Evolutionary conservation across 2,113 vertebrate genomes (phyloP).

Genomic region (Syngnathoides biaculeatus): DNA sequence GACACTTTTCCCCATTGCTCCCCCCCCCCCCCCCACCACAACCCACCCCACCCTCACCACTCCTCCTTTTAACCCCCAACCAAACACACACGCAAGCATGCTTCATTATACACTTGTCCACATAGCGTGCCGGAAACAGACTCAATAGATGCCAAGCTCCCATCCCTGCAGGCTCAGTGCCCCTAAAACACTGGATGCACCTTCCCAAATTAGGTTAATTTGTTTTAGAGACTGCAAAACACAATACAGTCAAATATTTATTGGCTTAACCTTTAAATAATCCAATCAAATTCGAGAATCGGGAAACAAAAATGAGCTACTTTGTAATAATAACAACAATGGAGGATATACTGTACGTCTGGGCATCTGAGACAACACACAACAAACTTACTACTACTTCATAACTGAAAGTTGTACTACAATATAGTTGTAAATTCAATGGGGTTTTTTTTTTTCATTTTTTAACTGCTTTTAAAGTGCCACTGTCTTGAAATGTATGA

Average conservation of each 20-base stretch:
- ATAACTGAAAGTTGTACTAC: neutral
- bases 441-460: no score
- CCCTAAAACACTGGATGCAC: conserved; percentile 61
- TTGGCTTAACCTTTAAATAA: neutral
- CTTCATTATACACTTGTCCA: conserved; percentile 70
- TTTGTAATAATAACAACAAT: neutral
- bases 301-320: neutral
- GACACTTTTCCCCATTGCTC: conserved; percentile 24
- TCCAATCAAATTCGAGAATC: neutral
- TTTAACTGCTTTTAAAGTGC: no score
- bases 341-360: neutral
- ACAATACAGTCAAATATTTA: conserved; percentile 22
- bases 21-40: conserved; percentile 28
- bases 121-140: conserved; percentile 71
- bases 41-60: conserved; percentile 23
- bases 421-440: neutral
- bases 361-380: neutral
- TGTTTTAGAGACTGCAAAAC: conserved; percentile 42
- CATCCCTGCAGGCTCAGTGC: conserved; percentile 57
- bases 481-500: no score
- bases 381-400: neutral
- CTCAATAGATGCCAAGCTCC: conserved; percentile 62
- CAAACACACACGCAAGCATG: conserved; percentile 50
- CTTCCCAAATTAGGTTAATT: conserved; percentile 65
- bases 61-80: no score